These are phyloP conservation scores for Upupa epops DNA, from an alignment of 2,113 vertebrate species.

Conservation along the genomic window DNA sequence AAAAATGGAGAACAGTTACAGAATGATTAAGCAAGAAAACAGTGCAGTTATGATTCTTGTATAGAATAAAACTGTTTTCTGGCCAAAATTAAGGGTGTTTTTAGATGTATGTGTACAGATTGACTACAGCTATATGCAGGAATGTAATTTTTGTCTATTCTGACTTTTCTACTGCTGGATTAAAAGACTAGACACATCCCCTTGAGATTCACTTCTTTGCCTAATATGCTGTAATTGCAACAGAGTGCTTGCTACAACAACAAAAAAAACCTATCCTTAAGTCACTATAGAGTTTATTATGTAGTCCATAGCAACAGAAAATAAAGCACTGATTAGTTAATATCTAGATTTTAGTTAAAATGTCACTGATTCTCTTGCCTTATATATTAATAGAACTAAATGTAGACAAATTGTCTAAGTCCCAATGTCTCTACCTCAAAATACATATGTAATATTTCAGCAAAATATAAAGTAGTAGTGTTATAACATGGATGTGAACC, in stretches of 20 bases:
- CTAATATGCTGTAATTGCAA: slow-evolving; percentile 78
- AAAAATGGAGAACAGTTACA: slow-evolving; percentile 4
- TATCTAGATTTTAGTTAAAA: slow-evolving; percentile 62
- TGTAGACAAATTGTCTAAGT: slow-evolving; percentile 54
- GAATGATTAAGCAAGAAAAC: slow-evolving; percentile 39
- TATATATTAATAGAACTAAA: slow-evolving; percentile 72
- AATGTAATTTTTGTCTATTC: slow-evolving; percentile 54
- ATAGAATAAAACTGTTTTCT: slow-evolving; percentile 35
- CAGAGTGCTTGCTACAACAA: slow-evolving; percentile 61
- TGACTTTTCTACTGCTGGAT: slow-evolving; percentile 70
- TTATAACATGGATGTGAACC: neutral
- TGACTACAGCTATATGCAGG: neutral
- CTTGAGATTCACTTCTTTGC: slow-evolving; percentile 68
- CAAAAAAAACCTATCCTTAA: slow-evolving; percentile 59
- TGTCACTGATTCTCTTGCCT: slow-evolving; percentile 63
- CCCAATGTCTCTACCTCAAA: slow-evolving; percentile 25
- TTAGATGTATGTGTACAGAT: neutral
- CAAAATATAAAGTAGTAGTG: neutral
- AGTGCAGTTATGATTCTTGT: neutral
- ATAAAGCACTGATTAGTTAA: slow-evolving; percentile 67
- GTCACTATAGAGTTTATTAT: slow-evolving; percentile 78
- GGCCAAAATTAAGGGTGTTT: slow-evolving; percentile 16
- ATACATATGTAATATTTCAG: slow-evolving; percentile 25
- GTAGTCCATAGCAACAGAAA: slow-evolving; percentile 74
- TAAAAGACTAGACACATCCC: slow-evolving; percentile 75